These are phyloP conservation scores for Barbus barbus DNA, from an alignment of 2,113 vertebrate genomes.

Conservation along the genomic window DNA sequence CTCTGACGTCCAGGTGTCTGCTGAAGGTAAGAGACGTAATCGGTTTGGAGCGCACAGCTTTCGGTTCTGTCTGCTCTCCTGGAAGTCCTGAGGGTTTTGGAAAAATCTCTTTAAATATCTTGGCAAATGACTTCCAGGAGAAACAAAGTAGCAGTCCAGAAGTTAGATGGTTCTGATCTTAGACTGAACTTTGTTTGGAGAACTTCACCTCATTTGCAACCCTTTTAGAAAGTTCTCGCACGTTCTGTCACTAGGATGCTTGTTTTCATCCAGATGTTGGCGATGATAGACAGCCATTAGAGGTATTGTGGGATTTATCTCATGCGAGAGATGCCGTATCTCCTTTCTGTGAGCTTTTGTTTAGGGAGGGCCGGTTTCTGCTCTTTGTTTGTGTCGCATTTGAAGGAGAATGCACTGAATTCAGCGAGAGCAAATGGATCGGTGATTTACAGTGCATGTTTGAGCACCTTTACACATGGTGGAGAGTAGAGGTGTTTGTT, in stretches of 20 bases:
- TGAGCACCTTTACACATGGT: constrained; percentile 60
- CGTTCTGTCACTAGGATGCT: neutral
- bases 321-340: too few species aligned
- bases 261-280: neutral
- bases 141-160: neutral
- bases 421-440: constrained; percentile 60
- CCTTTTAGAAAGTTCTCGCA: neutral
- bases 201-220: neutral
- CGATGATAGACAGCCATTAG: neutral
- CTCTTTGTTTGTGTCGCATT: constrained; percentile 48
- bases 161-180: neutral
- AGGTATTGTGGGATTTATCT: neutral
- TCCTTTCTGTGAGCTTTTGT: neutral
- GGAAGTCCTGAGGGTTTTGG: neutral
- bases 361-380: neutral
- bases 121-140: neutral
- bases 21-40: constrained; percentile 64
- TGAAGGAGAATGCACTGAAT: constrained; percentile 55
- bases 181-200: neutral
- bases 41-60: neutral
- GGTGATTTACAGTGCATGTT: constrained; percentile 12
- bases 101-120: neutral
- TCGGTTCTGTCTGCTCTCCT: neutral
- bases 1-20: constrained; percentile 38
- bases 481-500: constrained; percentile 63